These are phyloP conservation scores for Aspiorhynchus laticeps DNA, from an alignment of 2,113 vertebrate species.

Conservation along the genomic window DNA sequence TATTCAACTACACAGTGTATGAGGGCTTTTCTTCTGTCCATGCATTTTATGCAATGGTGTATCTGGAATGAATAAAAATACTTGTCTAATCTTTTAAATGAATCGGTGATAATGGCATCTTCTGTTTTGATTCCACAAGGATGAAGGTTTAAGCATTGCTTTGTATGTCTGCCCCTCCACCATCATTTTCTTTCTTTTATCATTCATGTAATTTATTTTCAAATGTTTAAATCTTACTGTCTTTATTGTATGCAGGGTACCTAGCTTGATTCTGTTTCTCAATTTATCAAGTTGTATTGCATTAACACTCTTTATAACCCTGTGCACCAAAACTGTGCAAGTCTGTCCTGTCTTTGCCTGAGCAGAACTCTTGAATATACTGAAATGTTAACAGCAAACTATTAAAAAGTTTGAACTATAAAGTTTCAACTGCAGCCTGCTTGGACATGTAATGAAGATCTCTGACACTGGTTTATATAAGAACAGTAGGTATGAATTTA, in stretches of 20 bases:
- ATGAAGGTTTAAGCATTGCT: background rate
- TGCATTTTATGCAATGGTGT: conserved; percentile 14
- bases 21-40: conserved; percentile 34
- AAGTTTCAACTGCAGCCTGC: conserved; percentile 8
- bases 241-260: conserved; percentile 35
- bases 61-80: conserved; percentile 34
- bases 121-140: background rate
- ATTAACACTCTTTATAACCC: conserved; percentile 39
- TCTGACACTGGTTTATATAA: background rate
- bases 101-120: background rate
- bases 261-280: conserved; percentile 10
- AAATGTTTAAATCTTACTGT: background rate
- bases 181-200: background rate
- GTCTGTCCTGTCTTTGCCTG: conserved; percentile 44
- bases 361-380: conserved; percentile 36
- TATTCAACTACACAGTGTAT: conserved; percentile 24
- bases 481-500: background rate
- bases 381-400: conserved; percentile 48
- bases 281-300: background rate
- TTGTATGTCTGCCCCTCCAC: background rate
- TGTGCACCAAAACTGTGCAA: conserved; percentile 34
- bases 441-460: background rate
- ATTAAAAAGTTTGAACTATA: conserved; percentile 50
- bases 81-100: conserved; percentile 24
- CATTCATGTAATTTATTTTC: conserved; percentile 27